These are phyloP conservation scores for Lycaena phlaeas DNA, from an alignment of 2,888 invertebrate genomes.

Conservation along the genomic window DNA sequence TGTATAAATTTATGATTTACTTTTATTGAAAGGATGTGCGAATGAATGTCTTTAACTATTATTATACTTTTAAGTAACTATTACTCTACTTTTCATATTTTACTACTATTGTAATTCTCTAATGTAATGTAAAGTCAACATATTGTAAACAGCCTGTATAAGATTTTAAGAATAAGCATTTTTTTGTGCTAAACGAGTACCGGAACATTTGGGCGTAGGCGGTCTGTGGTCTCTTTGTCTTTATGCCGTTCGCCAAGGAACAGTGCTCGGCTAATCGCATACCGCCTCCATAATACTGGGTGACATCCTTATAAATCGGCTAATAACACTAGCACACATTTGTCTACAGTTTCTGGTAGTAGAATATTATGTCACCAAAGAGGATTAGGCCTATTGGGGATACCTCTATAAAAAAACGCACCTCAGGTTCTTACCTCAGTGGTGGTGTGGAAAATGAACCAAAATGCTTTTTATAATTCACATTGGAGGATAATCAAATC, in stretches of 20 bases:
- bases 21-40: not conserved
- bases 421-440: slow-evolving; percentile 56
- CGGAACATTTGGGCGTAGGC: too few relatives aligned
- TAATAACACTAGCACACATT: slow-evolving; percentile 5
- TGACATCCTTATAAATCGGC: slow-evolving; percentile 50
- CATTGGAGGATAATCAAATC: too few relatives aligned
- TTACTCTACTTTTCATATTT: too few relatives aligned
- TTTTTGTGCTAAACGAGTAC: too few relatives aligned
- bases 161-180: too few relatives aligned
- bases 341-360: slow-evolving; percentile 26
- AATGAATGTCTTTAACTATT: not conserved
- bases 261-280: slow-evolving; percentile 50
- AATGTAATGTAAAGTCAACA: too few relatives aligned
- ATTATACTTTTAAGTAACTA: slow-evolving; percentile 10
- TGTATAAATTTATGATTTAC: slow-evolving; percentile 22
- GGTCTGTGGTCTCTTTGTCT: slow-evolving; percentile 39
- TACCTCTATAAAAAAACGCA: slow-evolving; percentile 70
- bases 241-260: slow-evolving; percentile 36
- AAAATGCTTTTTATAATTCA: too few relatives aligned
- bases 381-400: slow-evolving; percentile 70
- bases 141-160: too few relatives aligned
- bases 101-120: too few relatives aligned
- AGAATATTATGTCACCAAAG: slow-evolving; percentile 22
- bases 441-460: slow-evolving; percentile 69
- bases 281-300: slow-evolving; percentile 58